Evolutionary conservation across 2,888 invertebrate species (phyloP).

Genomic region (Hymenopus coronatus): DNA sequence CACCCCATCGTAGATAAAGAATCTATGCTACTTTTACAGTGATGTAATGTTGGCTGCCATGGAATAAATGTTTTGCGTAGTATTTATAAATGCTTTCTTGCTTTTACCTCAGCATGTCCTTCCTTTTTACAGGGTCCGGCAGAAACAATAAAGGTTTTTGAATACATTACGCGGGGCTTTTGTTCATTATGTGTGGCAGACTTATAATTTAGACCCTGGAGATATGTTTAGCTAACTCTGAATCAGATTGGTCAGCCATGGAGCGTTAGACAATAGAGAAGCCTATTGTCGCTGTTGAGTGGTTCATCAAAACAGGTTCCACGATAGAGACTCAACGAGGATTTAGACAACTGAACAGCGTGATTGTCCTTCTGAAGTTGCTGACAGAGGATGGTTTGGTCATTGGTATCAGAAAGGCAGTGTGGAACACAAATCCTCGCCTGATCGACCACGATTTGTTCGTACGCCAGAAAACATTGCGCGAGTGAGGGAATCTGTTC

Average conservation of each 20-base stretch:
- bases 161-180: not conserved
- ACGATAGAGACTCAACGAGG: not conserved
- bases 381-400: not conserved
- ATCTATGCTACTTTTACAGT: not conserved
- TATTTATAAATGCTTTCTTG: not conserved
- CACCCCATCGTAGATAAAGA: not conserved
- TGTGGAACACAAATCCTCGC: not conserved
- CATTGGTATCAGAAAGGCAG: not conserved
- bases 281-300: not conserved
- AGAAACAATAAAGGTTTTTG: not conserved
- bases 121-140: not conserved
- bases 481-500: not conserved
- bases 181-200: too few relatives aligned
- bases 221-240: not conserved
- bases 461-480: not conserved
- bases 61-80: not conserved
- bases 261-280: not conserved
- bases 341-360: not conserved
- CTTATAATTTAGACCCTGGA: not conserved
- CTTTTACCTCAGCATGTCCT: not conserved
- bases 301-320: not conserved
- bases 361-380: not conserved
- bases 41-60: not conserved
- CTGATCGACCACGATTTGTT: not conserved
- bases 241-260: not conserved